phyloP scores from a whole-genome alignment of 2,797 vertebrate genomes.

The Dicrostonyx torquatus region DNA sequence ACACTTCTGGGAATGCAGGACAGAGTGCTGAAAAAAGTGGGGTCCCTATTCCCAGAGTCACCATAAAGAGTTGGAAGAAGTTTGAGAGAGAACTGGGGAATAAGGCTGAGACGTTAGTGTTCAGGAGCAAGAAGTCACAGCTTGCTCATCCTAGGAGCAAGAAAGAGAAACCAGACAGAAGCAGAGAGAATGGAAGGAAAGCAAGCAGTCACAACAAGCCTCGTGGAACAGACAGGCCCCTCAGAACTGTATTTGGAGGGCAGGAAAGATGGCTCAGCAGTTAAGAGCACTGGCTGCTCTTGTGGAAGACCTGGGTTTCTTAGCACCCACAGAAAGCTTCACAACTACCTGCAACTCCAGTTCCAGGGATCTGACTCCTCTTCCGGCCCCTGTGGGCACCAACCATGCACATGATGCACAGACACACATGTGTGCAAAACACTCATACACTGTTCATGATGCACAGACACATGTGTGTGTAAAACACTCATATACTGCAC shows the following conservation, averaged over 20 bases:
- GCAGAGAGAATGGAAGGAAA: too few species aligned
- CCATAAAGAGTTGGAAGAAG: neutral
- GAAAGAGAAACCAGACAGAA: neutral
- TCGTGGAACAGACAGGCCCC: rapidly evolving
- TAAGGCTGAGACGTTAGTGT: neutral
- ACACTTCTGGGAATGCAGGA: neutral
- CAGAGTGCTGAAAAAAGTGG: neutral
- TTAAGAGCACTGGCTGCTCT: neutral
- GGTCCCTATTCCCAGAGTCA: neutral
- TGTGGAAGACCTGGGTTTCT: neutral
- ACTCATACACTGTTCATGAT: neutral
- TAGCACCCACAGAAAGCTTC: neutral
- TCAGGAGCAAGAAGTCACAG: neutral
- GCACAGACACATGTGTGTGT: neutral
- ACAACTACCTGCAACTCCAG: neutral
- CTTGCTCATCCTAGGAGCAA: neutral
- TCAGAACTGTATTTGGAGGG: neutral
- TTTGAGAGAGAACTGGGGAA: neutral
- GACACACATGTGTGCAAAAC: neutral
- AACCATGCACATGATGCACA: neutral
- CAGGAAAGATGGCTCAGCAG: neutral
- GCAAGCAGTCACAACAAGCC: neutral
- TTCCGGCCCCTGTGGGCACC: neutral
- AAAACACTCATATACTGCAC: neutral
- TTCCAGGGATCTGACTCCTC: neutral